Base-by-base conservation (phyloP, 2,888 invertebrate species). In the Habroteleia sp. region DNA sequence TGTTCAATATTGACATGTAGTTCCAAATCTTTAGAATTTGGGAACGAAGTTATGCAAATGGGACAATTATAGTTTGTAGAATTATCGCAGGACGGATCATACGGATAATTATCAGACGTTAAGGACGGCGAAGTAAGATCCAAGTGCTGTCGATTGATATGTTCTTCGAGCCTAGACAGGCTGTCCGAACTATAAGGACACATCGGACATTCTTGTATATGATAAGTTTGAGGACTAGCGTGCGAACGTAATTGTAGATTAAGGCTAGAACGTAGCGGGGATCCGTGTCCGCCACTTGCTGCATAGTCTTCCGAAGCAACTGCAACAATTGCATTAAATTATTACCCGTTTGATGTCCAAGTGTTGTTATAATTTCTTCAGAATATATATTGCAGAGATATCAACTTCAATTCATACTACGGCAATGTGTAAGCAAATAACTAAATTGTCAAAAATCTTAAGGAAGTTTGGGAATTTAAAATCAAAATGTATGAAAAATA, bases 1-100 rank as follows among this genome's bases (percentile, higher is more conserved):
- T 96, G 96, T 82, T 95, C 95, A 63, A 94, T 93, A 89, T 96
- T 96, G 0, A 96, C 95, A 85, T 96, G 96, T 46, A 95, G 89
- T 88, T 96, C 95, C 48, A 96, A 91, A 85, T 95, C 95, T 1
- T 93, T 92, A n/a, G 93, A 92, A 79, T 93, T 93, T 41, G 91
- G 90, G 84, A 94, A 95, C 44, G 92, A 91, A 77, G 92, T 92
- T 69, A 92, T 91, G 88, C 96, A 96, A 37, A 96, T 91, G 0
- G 96, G 96, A 85, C 96, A 96, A 77, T 93, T 92, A 80, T 92
- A 94, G 5, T 62, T 66, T 54, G 90, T 89, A 75, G 83, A 82
- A 25, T 74, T 62, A 8, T 87, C 86, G 11, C 82, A 78, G 5
- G 84, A 79, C n/a, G 85, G 82, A 63, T 66, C 60, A 14, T 74